Evolutionary conservation across 2,113 vertebrate genomes (phyloP).

Genomic region (Crypturellus undulatus): DNA sequence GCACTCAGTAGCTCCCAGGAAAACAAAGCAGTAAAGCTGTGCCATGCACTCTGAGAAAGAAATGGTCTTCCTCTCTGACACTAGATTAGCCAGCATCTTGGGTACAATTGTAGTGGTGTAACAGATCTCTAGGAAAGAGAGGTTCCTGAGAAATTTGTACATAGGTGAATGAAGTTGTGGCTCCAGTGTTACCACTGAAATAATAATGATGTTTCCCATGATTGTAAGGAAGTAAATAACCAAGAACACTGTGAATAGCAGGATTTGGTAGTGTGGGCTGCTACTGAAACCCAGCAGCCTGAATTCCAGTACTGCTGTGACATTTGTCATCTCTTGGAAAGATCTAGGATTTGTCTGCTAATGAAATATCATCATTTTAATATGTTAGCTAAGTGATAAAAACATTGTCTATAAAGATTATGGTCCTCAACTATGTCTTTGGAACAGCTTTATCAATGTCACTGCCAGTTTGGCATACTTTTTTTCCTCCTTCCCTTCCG

Average conservation of each 20-base stretch:
- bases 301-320: not conserved
- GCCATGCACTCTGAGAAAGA: slow-evolving; percentile 7
- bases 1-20: slow-evolving; percentile 42
- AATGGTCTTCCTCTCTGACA: not conserved
- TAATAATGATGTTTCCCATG: not conserved
- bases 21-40: slow-evolving; percentile 54
- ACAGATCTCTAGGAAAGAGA: slow-evolving; percentile 45
- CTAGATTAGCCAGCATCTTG: slow-evolving; percentile 29
- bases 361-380: not conserved
- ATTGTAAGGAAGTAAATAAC: not conserved
- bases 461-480: not conserved
- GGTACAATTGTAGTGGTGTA: slow-evolving; percentile 35
- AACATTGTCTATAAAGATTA: not conserved
- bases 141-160: slow-evolving; percentile 55
- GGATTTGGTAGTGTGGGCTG: not conserved
- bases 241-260: not conserved
- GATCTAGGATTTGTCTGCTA: not conserved
- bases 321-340: not conserved
- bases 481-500: not conserved
- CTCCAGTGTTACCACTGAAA: not conserved
- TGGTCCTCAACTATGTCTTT: not conserved
- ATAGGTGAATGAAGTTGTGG: slow-evolving; percentile 22
- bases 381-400: not conserved
- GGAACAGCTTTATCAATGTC: not conserved
- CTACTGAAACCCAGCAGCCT: not conserved